Conservation (phyloP, 2,797 vertebrate species). For the Prionace glauca region DNA sequence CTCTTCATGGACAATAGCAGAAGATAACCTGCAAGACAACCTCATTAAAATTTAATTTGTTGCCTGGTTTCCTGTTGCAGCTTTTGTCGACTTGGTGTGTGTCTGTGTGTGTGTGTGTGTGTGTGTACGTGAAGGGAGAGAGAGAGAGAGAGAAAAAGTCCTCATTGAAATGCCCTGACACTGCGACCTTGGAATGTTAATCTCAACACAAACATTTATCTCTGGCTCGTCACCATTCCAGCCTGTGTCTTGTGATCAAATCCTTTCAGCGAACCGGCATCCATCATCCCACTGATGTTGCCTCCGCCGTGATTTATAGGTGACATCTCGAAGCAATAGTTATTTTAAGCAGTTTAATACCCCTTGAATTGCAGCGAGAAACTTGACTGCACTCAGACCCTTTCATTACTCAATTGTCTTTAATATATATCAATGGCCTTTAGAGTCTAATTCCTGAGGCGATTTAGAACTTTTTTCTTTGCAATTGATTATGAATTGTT, state of each 20-base stretch:
- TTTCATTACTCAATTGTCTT: not conserved
- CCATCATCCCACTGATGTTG: conserved; percentile 56
- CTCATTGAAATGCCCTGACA: conserved; percentile 63
- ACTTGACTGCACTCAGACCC: not conserved
- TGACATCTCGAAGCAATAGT: conserved; percentile 50
- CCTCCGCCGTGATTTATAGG: conserved; percentile 52
- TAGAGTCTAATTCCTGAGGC: not conserved
- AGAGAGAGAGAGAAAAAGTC: conserved; percentile 45
- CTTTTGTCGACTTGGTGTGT: conserved; percentile 50
- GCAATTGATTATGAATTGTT: not conserved
- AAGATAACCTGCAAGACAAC: conserved; percentile 57
- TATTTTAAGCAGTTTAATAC: conserved; percentile 55
- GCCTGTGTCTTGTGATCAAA: conserved; percentile 59
- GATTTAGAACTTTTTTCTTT: not conserved
- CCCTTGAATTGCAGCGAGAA: conserved; percentile 47
- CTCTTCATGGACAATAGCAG: conserved; percentile 53
- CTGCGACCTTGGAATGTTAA: conserved; percentile 67
- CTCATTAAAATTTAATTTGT: conserved; percentile 60
- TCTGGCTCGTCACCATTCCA: conserved; percentile 58
- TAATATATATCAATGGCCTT: not conserved
- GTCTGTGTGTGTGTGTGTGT: conserved; percentile 41
- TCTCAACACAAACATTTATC: conserved; percentile 63
- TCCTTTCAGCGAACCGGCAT: conserved; percentile 52
- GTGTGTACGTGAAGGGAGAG: no score
- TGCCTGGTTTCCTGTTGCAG: conserved; percentile 49